Evolutionary conservation across 2,888 invertebrate species (phyloP), one percentile per base, ranked within the genome.

Genomic region (Tetragnatha montana): DNA sequence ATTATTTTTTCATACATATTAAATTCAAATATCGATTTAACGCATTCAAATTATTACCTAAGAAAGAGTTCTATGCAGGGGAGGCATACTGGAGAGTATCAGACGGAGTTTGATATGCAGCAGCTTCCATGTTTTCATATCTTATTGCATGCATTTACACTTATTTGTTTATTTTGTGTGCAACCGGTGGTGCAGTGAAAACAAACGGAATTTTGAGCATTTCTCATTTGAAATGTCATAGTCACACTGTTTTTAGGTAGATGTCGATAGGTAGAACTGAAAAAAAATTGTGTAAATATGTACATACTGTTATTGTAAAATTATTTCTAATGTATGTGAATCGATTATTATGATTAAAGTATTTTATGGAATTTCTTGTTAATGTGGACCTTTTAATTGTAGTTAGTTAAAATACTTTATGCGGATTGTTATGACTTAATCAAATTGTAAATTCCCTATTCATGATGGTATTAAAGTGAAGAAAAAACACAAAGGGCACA

Each of bases 251-350:
- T 81, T 81, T 70, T 71, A 81, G 51, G 49, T 50, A 70, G 73
- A 35, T 89, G 85, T 85, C 89, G 10, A 85, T 75, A 81, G 60
- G 75, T 81, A 81, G 81, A 51, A 81, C 76, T 60, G 81, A 85
- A 51, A 78, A n/a, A 35, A 35, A 81, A 81, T 81, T 89, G 19
- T 89, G 89, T 89, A 89, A 78, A 89, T 89, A 89, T 89, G 89
- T 89, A 89, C 49, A 89, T 89, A 89, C 81, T 86, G 85, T 89
- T 89, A 88, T 78, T 89, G 89, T 89, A 89, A 51, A 35, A 84
- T 89, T 74, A 49, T 81, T 87, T 87, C 80, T 81, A 85, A 85
- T 89, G 85, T 89, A 86, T 81, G 89, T 76, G 81, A 81, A 70
- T 71, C 76, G 75, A 89, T 81, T 89, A 85, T 88, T 86, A 79